phyloP scores from a whole-genome alignment of 1,140 invertebrate species.

The Phymastichus coffea region DNA sequence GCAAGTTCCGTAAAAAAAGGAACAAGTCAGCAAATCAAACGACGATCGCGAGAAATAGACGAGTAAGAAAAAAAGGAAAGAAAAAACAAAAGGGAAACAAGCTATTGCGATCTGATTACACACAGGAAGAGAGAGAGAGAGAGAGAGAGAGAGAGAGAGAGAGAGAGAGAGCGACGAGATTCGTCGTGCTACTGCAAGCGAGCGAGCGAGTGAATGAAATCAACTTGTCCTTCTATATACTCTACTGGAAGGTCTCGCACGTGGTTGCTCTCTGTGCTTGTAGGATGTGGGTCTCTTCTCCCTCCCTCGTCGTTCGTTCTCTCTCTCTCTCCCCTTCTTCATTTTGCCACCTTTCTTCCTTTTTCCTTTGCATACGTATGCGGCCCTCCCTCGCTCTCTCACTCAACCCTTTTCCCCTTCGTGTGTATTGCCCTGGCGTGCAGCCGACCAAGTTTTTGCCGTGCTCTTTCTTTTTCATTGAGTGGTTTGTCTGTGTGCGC shows the following conservation, averaged over 20 bases:
- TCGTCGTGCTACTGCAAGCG: too few relatives aligned
- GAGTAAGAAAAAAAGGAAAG: neutral
- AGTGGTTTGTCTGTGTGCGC: too few relatives aligned
- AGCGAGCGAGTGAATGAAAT: conserved; percentile 51
- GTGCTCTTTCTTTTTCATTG: too few relatives aligned
- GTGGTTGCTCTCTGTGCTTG: conserved; percentile 22
- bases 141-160: too few relatives aligned
- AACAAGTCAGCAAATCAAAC: neutral
- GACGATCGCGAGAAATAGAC: neutral
- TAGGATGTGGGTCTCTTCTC: conserved; percentile 12
- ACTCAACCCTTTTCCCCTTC: conserved; percentile 10
- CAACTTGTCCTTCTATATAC: conserved; percentile 47
- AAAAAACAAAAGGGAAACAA: conserved; percentile 10
- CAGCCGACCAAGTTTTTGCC: too few relatives aligned
- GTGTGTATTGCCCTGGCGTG: too few relatives aligned
- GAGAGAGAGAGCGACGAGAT: too few relatives aligned
- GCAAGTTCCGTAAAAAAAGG: neutral
- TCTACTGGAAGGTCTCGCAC: conserved; percentile 38
- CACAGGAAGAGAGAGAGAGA: conserved; percentile 30
- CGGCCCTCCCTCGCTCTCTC: conserved; percentile 29
- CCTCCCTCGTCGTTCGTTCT: conserved; percentile 31
- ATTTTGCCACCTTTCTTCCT: conserved; percentile 30
- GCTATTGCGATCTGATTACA: conserved; percentile 25
- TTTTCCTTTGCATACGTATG: conserved; percentile 35
- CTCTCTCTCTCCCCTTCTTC: conserved; percentile 33